A percentile compares a stretch with the other conserved stretches of the same genome.
These are phyloP conservation scores for Pasiphila rectangulata DNA, from an alignment of 2,888 invertebrate genomes.

Conservation along the genomic window DNA sequence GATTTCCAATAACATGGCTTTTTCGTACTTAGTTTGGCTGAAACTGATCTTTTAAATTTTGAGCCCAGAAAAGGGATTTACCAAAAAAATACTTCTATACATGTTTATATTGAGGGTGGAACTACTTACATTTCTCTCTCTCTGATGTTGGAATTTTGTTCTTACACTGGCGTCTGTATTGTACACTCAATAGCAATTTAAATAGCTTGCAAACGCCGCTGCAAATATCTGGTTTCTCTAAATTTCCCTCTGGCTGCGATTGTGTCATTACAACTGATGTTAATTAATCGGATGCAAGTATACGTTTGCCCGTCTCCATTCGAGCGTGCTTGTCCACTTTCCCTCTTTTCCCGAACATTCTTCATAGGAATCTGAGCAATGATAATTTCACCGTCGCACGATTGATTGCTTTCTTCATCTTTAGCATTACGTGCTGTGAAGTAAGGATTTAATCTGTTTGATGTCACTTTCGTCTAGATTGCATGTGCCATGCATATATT, in stretches of 20 bases:
- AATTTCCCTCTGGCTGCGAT: slow-evolving; percentile 17
- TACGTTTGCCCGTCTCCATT: slow-evolving; percentile 40
- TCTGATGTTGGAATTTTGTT: no score
- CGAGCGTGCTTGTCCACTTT: slow-evolving; percentile 58
- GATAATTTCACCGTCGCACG: slow-evolving; percentile 36
- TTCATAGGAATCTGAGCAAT: slow-evolving; percentile 37
- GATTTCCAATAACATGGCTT: no score
- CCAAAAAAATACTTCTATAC: no score
- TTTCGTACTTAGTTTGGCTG: no score
- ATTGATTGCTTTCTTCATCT: slow-evolving; percentile 26
- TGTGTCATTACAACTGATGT: slow-evolving; percentile 17
- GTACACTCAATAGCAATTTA: slow-evolving; percentile 4
- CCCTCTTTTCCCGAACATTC: slow-evolving; percentile 61
- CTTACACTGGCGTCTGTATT: no score
- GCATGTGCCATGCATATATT: no score
- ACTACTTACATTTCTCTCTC: no score
- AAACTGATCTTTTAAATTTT: no score
- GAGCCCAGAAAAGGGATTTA: no score
- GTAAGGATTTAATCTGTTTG: slow-evolving; percentile 18
- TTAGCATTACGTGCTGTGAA: slow-evolving; percentile 10
- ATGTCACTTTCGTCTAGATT: slow-evolving; percentile 11
- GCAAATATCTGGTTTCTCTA: slow-evolving; percentile 26
- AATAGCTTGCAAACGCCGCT: slow-evolving; percentile 9
- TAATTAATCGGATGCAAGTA: slow-evolving; percentile 27
- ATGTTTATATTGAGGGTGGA: no score